These are phyloP conservation scores for Griposia aprilina DNA, from an alignment of 2,888 invertebrate genomes.

Conservation along the genomic window DNA sequence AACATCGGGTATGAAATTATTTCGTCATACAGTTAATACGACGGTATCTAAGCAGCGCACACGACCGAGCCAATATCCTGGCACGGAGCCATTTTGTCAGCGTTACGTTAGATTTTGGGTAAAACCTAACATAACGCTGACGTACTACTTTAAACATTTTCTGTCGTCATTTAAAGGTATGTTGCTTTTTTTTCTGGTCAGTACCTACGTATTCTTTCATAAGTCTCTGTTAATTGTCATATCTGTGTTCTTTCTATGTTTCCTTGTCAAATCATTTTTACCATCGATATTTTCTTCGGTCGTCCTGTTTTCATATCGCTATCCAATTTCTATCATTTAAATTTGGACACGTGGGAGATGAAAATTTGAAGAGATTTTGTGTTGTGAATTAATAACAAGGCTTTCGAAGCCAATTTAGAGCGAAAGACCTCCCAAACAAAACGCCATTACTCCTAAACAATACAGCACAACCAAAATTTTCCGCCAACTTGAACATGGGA, in stretches of 20 bases:
- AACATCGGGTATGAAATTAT: constrained; percentile 51
- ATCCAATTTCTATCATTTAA: background rate
- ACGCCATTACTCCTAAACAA: constrained; percentile 61
- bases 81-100: constrained; percentile 53
- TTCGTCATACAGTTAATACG: constrained; percentile 55
- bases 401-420: constrained; percentile 52
- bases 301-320: background rate
- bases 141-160: constrained; percentile 44
- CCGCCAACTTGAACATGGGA: constrained; percentile 65
- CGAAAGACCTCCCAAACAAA: constrained; percentile 61
- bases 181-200: background rate
- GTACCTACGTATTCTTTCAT: background rate
- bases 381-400: constrained; percentile 18
- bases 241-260: background rate
- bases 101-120: constrained; percentile 10
- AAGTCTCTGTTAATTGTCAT: background rate
- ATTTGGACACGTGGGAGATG: background rate
- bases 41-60: constrained; percentile 52
- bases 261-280: background rate
- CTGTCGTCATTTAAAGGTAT: constrained; percentile 21
- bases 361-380: background rate
- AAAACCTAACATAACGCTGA: constrained; percentile 41
- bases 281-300: background rate
- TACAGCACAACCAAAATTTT: constrained; percentile 66
- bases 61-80: constrained; percentile 59